phyloP scores from a whole-genome alignment of 2,888 invertebrate species.

The Archips xylosteana region DNA sequence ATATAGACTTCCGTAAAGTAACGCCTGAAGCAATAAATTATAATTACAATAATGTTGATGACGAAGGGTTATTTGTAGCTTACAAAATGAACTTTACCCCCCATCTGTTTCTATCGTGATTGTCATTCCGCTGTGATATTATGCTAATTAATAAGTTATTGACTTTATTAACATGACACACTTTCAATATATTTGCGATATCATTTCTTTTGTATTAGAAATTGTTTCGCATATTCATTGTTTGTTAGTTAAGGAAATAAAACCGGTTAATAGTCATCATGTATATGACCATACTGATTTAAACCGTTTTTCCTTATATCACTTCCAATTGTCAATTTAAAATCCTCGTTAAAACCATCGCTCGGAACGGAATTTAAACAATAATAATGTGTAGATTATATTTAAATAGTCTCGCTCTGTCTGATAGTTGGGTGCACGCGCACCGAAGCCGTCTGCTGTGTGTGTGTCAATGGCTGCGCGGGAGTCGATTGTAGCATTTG shows the following conservation, averaged over 20 bases:
- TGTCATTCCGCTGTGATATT: background rate
- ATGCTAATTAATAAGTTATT: background rate
- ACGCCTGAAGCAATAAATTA: too few species aligned
- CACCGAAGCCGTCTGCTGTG: conserved; percentile 16
- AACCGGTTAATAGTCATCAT: background rate
- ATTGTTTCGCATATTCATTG: background rate
- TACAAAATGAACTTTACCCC: background rate
- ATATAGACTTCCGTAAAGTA: too few species aligned
- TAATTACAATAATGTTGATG: background rate
- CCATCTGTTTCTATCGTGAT: background rate
- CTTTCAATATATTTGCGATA: background rate
- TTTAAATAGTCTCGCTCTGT: background rate
- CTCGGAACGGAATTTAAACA: background rate
- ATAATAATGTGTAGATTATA: background rate
- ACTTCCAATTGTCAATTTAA: background rate
- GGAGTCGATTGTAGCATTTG: conserved; percentile 2
- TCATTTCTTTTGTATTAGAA: background rate
- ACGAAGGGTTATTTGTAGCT: background rate
- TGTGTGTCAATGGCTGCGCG: background rate
- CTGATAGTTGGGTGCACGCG: conserved; percentile 14
- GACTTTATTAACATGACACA: background rate
- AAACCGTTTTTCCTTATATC: background rate
- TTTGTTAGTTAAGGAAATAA: background rate
- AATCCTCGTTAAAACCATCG: background rate
- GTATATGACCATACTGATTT: background rate